phyloP scores from a whole-genome alignment of 2,797 vertebrate genomes.

The Onychomys arenicola region DNA sequence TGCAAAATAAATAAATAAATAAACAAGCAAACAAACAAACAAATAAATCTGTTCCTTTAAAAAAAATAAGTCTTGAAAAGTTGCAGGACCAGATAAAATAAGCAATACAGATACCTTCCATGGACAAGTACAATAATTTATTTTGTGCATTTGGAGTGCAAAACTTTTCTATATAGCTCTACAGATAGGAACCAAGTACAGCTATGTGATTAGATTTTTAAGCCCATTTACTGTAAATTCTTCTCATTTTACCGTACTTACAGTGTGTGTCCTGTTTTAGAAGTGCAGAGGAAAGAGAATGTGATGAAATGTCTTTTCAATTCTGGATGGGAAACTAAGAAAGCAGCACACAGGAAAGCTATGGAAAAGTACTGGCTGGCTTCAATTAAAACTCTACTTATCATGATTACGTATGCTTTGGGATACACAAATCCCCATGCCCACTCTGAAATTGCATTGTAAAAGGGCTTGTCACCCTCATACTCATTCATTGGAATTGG shows the following conservation, averaged over 20 bases:
- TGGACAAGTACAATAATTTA: constrained; percentile 49
- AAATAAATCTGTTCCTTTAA: constrained; percentile 29
- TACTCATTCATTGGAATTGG: background rate
- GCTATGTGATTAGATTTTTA: constrained; percentile 78
- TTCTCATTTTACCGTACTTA: constrained; percentile 76
- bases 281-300: constrained; percentile 56
- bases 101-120: constrained; percentile 35
- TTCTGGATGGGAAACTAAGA: constrained; percentile 35
- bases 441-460: constrained; percentile 41
- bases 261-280: constrained; percentile 73
- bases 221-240: constrained; percentile 80
- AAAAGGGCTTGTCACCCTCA: background rate
- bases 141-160: constrained; percentile 62
- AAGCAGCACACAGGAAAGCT: background rate
- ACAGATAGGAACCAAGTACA: constrained; percentile 66
- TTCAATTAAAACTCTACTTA: constrained; percentile 15
- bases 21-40: background rate
- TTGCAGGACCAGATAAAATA: constrained; percentile 48
- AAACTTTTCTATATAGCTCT: constrained; percentile 50
- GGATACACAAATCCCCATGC: background rate
- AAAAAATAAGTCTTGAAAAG: constrained; percentile 30
- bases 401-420: background rate
- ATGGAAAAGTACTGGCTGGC: background rate
- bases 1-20: background rate
- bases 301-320: constrained; percentile 54